Percentiles rank a stretch among this genome's conserved stretches.
Conservation (phyloP, 2,888 invertebrate species). For the Falcaria lacertinaria region DNA sequence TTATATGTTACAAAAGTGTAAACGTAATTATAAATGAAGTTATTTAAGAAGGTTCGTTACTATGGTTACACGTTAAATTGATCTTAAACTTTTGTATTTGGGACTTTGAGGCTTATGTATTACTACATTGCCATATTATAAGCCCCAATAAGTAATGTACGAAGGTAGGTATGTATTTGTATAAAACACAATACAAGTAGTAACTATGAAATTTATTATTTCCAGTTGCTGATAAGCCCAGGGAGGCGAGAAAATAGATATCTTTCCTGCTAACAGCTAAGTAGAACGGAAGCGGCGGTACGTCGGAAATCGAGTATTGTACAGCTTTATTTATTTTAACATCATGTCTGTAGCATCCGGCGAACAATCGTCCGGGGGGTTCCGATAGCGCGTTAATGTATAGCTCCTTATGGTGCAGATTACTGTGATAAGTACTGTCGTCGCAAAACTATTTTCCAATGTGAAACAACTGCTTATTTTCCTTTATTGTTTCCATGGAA, state of each 20-base stretch:
- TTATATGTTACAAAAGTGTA: no score
- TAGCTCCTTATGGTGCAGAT: slow-evolving; percentile 21
- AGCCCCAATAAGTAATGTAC: no score
- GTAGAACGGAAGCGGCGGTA: slow-evolving; percentile 53
- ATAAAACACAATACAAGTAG: not conserved
- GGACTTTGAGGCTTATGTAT: no score
- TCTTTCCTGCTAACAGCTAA: slow-evolving; percentile 42
- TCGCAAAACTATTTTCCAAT: slow-evolving; percentile 11
- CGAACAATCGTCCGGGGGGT: slow-evolving; percentile 42
- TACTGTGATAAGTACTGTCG: slow-evolving; percentile 22
- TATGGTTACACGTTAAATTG: no score
- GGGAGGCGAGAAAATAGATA: slow-evolving; percentile 44
- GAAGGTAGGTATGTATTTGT: no score
- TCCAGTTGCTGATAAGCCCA: slow-evolving; percentile 44
- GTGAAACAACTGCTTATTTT: slow-evolving; percentile 9
- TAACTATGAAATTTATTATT: slow-evolving; percentile 28
- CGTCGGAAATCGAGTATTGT: slow-evolving; percentile 67
- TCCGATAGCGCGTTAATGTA: slow-evolving; percentile 49
- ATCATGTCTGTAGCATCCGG: slow-evolving; percentile 67
- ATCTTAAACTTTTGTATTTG: no score
- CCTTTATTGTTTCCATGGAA: slow-evolving; percentile 1
- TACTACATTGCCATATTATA: no score
- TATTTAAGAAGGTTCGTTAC: no score
- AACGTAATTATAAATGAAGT: no score
- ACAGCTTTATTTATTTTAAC: slow-evolving; percentile 71